Evolutionary conservation across 2,113 vertebrate species (phyloP).

Genomic region (Patagioenas fasciata): DNA sequence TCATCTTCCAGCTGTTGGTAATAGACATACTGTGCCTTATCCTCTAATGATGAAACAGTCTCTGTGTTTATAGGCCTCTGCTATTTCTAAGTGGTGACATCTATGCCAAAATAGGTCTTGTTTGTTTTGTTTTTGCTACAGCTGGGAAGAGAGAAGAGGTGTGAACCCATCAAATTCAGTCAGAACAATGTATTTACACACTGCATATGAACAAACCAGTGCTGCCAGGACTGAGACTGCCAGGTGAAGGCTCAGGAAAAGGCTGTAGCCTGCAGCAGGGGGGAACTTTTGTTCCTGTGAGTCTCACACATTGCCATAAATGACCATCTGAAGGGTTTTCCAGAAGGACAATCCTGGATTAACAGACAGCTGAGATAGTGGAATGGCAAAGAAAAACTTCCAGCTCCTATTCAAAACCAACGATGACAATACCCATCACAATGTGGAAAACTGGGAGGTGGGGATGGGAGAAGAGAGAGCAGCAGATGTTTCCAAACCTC

Average conservation of each 20-base stretch:
- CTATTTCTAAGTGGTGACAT: background rate
- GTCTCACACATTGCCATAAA: background rate
- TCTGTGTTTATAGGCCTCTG: background rate
- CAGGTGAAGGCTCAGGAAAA: background rate
- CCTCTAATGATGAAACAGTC: background rate
- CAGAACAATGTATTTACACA: background rate
- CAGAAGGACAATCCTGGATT: background rate
- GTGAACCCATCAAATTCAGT: background rate
- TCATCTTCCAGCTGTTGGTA: background rate
- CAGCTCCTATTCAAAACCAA: background rate
- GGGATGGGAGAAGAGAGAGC: background rate
- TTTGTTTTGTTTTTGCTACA: background rate
- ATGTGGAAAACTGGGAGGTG: background rate
- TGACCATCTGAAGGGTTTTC: background rate
- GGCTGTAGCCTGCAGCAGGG: background rate
- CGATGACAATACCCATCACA: background rate
- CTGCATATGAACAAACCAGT: background rate
- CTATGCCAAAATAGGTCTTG: background rate
- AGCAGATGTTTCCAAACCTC: background rate
- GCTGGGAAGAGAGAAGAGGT: background rate
- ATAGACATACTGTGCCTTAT: background rate
- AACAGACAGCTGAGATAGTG: fast-evolving
- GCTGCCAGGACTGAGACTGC: background rate
- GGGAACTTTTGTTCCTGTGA: background rate
- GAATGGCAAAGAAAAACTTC: background rate